phyloP scores from a whole-genome alignment of 2,888 invertebrate genomes.

The Melolontha melolontha region DNA sequence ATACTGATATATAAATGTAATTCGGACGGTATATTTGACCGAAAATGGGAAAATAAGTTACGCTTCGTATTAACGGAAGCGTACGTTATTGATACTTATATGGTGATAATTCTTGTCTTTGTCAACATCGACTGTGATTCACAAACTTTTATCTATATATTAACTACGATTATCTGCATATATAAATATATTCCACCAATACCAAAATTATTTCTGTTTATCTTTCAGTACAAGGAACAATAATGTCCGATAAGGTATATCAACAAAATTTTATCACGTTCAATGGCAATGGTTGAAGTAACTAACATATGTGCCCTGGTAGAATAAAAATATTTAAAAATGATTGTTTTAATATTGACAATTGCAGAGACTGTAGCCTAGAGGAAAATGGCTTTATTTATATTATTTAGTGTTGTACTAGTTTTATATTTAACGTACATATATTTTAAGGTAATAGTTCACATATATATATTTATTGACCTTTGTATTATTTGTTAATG shows the following conservation, averaged over 20 bases:
- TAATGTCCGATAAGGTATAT: conserved; percentile 24
- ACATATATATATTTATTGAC: neutral
- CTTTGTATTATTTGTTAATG: conserved; percentile 18
- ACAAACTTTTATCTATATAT: conserved; percentile 21
- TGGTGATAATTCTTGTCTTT: conserved; percentile 1
- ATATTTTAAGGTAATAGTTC: too few species aligned
- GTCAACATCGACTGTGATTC: conserved; percentile 21
- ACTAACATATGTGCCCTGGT: conserved; percentile 11
- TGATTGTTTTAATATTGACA: neutral
- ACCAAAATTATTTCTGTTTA: conserved; percentile 26
- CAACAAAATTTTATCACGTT: conserved; percentile 32
- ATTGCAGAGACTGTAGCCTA: neutral
- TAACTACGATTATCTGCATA: conserved; percentile 7
- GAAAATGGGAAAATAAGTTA: too few species aligned
- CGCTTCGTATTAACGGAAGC: too few species aligned
- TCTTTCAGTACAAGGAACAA: conserved; percentile 26
- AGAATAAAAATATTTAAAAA: conserved; percentile 4
- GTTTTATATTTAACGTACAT: too few species aligned
- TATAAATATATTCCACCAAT: conserved; percentile 11
- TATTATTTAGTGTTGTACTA: too few species aligned
- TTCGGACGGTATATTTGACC: too few species aligned
- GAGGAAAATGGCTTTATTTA: too few species aligned
- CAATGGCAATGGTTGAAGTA: conserved; percentile 1
- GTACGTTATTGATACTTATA: conserved; percentile 7
- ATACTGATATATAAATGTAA: too few species aligned